These are phyloP conservation scores for Poeciliopsis occidentalis DNA, from an alignment of 2,113 vertebrate genomes.

Conservation along the genomic window DNA sequence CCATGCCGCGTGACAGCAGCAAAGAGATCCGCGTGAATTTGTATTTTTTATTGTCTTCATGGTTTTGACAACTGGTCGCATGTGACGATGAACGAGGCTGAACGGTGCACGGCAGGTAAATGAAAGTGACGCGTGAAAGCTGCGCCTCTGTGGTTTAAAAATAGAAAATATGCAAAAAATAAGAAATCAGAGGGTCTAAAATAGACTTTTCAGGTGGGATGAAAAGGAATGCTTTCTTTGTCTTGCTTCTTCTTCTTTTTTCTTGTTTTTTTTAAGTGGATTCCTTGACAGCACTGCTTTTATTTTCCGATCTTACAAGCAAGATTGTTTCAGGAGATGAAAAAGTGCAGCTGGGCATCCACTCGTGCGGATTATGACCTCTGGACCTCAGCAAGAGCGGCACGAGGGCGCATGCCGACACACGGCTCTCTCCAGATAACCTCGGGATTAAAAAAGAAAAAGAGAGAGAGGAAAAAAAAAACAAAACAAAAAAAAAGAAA, in stretches of 20 bases:
- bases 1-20: not conserved
- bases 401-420: not conserved
- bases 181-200: constrained; percentile 33
- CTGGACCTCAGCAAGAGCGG: not conserved
- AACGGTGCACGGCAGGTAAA: not conserved
- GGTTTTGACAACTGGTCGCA: not conserved
- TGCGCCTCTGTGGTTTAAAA: constrained; percentile 15
- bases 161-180: constrained; percentile 1
- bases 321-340: not conserved
- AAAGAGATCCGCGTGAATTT: not conserved
- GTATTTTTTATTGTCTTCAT: not conserved
- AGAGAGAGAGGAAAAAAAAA: constrained; percentile 18
- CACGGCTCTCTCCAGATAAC: not conserved
- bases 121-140: constrained; percentile 6
- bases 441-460: not conserved
- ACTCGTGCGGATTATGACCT: constrained; percentile 21
- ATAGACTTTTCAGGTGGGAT: constrained; percentile 53
- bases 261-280: not conserved
- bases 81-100: constrained; percentile 23
- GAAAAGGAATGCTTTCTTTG: constrained; percentile 20
- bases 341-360: not conserved
- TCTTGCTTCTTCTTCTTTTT: not conserved
- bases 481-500: constrained; percentile 2
- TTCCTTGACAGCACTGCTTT: constrained; percentile 26
- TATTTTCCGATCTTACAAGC: constrained; percentile 23